Conservation (phyloP, 1,140 invertebrate species). For the Hermetia illucens region DNA sequence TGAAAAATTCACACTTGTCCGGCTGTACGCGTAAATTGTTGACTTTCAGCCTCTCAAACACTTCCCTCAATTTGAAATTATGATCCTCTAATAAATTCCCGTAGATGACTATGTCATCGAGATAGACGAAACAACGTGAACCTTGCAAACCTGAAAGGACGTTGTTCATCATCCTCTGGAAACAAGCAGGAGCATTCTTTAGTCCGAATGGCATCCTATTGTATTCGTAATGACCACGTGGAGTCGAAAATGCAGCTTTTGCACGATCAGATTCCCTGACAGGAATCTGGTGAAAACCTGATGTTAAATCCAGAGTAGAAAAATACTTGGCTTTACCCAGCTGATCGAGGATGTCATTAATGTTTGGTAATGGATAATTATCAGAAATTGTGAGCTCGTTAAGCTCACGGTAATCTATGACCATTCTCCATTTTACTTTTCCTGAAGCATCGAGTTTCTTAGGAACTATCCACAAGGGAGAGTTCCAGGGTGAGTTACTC, state of each 20-base stretch:
- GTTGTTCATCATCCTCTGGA: constrained; percentile 6
- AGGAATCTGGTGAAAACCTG: constrained; percentile 35
- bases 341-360: constrained; percentile 23
- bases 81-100: constrained; percentile 9
- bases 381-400: constrained; percentile 14
- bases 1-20: constrained; percentile 13
- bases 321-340: constrained; percentile 21
- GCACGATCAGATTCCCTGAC: constrained; percentile 20
- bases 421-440: constrained; percentile 12
- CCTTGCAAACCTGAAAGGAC: background rate
- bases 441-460: constrained; percentile 4
- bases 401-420: constrained; percentile 13
- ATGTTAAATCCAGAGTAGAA: constrained; percentile 25
- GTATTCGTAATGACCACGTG: constrained; percentile 11
- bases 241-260: constrained; percentile 33
- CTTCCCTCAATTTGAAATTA: constrained; percentile 11
- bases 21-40: constrained; percentile 17
- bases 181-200: constrained; percentile 22
- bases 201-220: constrained; percentile 23
- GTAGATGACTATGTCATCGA: constrained; percentile 12
- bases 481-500: background rate
- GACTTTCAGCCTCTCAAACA: constrained; percentile 11
- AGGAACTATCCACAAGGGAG: constrained; percentile 4
- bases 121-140: constrained; percentile 12
- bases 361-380: constrained; percentile 33